Percentiles rank a stretch among this genome's conserved stretches.
phyloP scores from a whole-genome alignment of 2,888 invertebrate species.

The Eupithecia subumbrata region DNA sequence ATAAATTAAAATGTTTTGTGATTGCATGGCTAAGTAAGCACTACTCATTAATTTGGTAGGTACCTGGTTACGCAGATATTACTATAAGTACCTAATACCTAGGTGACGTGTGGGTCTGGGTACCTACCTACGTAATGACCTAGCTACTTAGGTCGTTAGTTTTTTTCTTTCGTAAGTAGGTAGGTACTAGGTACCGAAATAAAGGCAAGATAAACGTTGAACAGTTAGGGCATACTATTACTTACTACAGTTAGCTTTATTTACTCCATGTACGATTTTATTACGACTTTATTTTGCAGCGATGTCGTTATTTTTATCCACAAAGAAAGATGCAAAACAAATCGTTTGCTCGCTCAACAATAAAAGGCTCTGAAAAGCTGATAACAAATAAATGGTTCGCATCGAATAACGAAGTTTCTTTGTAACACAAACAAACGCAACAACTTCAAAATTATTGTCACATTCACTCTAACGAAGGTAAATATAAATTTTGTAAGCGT shows the following conservation, averaged over 20 bases:
- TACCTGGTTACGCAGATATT: no score
- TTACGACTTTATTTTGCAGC: conserved; percentile 5
- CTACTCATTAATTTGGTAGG: no score
- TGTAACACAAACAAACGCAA: conserved; percentile 6
- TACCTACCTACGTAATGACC: no score
- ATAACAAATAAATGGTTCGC: conserved; percentile 17
- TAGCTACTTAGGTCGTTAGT: no score
- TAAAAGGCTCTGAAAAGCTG: conserved; percentile 24
- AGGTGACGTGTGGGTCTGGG: not conserved
- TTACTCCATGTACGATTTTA: not conserved
- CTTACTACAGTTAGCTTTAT: not conserved
- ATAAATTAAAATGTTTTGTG: no score
- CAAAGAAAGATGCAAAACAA: conserved; percentile 30
- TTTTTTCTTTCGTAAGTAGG: no score
- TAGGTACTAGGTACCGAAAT: no score
- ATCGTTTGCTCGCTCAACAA: conserved; percentile 28
- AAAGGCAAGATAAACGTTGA: not conserved
- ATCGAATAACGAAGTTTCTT: conserved; percentile 17
- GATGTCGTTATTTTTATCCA: conserved; percentile 24
- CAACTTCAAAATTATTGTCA: conserved; percentile 7
- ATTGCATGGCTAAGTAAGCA: no score
- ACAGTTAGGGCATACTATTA: not conserved
- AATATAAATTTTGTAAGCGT: conserved; percentile 10
- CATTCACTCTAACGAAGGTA: conserved; percentile 8
- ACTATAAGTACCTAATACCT: no score